A percentile compares a stretch with the other conserved stretches of the same genome.
Evolutionary conservation across 2,113 vertebrate species (phyloP).

Genomic region (Hippopotamus amphibius): DNA sequence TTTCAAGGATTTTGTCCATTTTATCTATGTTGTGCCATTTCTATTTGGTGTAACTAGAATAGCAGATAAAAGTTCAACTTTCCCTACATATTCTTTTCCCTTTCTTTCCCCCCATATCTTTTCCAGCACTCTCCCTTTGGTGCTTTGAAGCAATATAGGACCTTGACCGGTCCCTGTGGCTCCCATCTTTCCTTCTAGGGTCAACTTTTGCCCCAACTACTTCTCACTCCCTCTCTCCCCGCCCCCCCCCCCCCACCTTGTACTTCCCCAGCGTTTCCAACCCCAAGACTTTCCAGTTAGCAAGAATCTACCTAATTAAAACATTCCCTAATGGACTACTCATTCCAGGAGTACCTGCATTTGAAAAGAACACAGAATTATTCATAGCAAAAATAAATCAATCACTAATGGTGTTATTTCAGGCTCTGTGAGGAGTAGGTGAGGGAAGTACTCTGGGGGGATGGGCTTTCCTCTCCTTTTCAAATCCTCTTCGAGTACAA

Average conservation of each 20-base stretch:
- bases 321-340: neutral
- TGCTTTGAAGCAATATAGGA: neutral
- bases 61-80: neutral
- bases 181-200: neutral
- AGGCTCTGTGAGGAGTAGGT: neutral
- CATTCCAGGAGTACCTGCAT: neutral
- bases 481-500: neutral
- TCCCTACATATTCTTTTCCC: neutral
- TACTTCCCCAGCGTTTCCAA: neutral
- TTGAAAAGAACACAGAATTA: neutral
- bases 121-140: neutral
- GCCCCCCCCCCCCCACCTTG: accelerated
- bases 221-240: neutral
- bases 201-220: neutral
- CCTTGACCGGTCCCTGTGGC: neutral
- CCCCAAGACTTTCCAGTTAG: neutral
- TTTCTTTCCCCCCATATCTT: neutral
- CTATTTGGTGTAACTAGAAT: neutral
- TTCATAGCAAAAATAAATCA: neutral
- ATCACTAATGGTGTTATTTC: neutral
- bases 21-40: neutral
- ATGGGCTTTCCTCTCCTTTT: neutral
- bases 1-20: neutral
- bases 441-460: neutral
- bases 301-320: neutral